These are phyloP conservation scores for Drosophila aff. DNA, from an alignment of 1,140 invertebrate genomes.

Conservation along the genomic window DNA sequence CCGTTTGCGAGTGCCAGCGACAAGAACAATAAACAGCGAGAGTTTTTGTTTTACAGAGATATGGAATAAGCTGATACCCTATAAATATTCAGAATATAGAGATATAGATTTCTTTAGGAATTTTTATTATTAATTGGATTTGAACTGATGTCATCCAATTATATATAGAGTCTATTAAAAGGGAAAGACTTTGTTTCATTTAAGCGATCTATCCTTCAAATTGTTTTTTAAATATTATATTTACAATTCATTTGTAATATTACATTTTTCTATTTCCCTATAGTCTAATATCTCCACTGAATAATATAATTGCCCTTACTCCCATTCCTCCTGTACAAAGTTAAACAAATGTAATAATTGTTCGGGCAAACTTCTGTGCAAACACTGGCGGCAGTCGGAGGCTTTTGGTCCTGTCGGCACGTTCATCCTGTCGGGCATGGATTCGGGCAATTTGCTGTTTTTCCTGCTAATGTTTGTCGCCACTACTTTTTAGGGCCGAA, in stretches of 20 bases:
- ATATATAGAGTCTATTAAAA: neutral
- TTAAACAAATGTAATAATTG: slow-evolving; percentile 83
- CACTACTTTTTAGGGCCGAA: slow-evolving; percentile 56
- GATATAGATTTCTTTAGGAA: neutral
- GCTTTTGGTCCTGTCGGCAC: slow-evolving; percentile 44
- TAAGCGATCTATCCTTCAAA: neutral
- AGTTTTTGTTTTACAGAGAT: neutral
- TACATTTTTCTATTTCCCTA: neutral
- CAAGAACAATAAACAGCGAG: slow-evolving; percentile 52
- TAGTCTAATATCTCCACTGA: neutral
- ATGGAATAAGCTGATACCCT: neutral
- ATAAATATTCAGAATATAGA: neutral
- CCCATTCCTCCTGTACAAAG: slow-evolving; percentile 42
- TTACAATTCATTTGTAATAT: neutral
- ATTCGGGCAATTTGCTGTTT: slow-evolving; percentile 78
- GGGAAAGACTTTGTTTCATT: neutral
- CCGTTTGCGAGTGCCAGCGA: slow-evolving; percentile 28
- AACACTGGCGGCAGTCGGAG: slow-evolving; percentile 60
- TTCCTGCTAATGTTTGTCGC: slow-evolving; percentile 64
- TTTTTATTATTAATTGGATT: no score
- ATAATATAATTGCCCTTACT: slow-evolving; percentile 53
- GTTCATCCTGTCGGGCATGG: slow-evolving; percentile 49
- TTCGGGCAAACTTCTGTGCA: slow-evolving; percentile 77
- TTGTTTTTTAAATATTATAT: neutral
- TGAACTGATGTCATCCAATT: no score